These are phyloP conservation scores for Cantharis lateralis DNA, from an alignment of 2,888 invertebrate species.

Conservation along the genomic window DNA sequence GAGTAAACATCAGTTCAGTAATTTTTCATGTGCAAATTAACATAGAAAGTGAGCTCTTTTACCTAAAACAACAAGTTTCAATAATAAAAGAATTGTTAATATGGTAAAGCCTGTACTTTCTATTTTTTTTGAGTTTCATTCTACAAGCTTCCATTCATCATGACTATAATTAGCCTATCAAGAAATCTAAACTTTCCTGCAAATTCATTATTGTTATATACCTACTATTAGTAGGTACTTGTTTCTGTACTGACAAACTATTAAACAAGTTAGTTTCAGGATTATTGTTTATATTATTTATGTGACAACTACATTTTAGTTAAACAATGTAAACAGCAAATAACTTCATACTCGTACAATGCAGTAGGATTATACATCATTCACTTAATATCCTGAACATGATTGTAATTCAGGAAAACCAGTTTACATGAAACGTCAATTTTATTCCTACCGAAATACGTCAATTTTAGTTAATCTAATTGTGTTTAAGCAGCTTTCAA, in stretches of 20 bases:
- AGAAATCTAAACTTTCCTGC: background rate
- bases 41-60: too few species aligned
- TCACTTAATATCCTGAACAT: background rate
- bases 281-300: slow-evolving; percentile 1
- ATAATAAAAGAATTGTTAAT: too few species aligned
- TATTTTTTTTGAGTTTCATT: too few species aligned
- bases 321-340: background rate
- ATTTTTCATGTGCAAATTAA: too few species aligned
- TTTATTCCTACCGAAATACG: background rate
- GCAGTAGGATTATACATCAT: background rate
- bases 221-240: background rate
- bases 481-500: background rate
- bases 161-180: background rate
- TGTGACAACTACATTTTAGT: background rate
- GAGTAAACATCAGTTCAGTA: too few species aligned
- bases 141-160: too few species aligned
- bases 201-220: background rate
- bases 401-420: background rate
- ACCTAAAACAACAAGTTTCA: too few species aligned
- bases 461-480: background rate
- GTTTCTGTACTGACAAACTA: background rate
- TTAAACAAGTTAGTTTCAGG: background rate
- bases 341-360: background rate
- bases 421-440: background rate
- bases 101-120: too few species aligned